Conservation (phyloP, 2,113 vertebrate genomes). For the Anarhynchus alexandrinus region DNA sequence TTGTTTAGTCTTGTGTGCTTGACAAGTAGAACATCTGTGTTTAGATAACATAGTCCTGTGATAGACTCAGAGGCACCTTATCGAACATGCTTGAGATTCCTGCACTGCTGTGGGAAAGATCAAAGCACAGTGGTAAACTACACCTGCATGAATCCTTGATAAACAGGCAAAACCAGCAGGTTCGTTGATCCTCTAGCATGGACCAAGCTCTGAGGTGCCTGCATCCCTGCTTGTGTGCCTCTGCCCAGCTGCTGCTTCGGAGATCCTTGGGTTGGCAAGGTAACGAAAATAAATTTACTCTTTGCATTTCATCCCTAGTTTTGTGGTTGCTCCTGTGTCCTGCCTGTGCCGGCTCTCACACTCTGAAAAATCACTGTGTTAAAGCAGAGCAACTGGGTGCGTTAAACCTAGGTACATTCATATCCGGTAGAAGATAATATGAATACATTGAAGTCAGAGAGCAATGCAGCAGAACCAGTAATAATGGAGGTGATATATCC, state of each 20-base stretch:
- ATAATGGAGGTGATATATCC: background rate
- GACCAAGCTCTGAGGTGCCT: background rate
- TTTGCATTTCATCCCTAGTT: background rate
- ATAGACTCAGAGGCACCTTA: background rate
- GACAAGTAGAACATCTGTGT: background rate
- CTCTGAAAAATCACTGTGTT: background rate
- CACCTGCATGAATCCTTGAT: background rate
- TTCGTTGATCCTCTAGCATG: background rate
- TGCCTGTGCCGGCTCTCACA: background rate
- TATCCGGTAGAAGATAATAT: background rate
- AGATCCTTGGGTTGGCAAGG: background rate
- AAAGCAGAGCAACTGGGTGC: background rate
- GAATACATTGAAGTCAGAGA: background rate
- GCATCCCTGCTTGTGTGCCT: background rate
- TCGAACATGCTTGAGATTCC: background rate
- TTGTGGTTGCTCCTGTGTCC: background rate
- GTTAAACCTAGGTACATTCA: background rate
- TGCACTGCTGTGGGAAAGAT: background rate
- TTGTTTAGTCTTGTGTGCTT: background rate
- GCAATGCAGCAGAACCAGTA: background rate
- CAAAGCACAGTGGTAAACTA: background rate
- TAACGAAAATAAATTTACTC: background rate
- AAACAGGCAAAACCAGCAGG: background rate
- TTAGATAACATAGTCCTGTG: background rate
- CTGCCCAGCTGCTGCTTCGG: background rate